Conservation (phyloP, 1,140 invertebrate genomes). For the Andricus grossulariae region DNA sequence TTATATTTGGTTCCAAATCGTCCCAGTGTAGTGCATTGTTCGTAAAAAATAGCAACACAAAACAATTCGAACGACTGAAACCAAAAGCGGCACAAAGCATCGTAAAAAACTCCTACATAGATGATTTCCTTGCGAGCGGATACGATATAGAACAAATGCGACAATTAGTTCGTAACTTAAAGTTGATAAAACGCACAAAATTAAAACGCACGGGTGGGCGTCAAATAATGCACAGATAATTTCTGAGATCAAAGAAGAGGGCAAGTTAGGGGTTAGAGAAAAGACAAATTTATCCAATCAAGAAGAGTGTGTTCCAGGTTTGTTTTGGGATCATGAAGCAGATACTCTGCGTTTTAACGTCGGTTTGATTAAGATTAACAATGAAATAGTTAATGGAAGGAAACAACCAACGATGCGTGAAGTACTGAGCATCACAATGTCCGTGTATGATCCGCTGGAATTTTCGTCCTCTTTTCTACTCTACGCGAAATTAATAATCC, state of each 20-base stretch:
- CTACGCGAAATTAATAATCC: too few species aligned
- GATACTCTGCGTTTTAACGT: neutral
- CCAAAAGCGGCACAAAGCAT: too few species aligned
- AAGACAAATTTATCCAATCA: neutral
- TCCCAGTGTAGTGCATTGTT: slow-evolving; percentile 56
- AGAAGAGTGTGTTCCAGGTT: neutral
- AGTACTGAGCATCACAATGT: slow-evolving; percentile 56
- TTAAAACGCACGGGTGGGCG: neutral
- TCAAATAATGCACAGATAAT: neutral
- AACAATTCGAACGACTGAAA: too few species aligned
- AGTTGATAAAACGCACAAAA: too few species aligned
- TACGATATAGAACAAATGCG: too few species aligned
- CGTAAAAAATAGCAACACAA: slow-evolving; percentile 34
- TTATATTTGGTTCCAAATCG: slow-evolving; percentile 63
- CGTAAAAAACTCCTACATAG: too few species aligned
- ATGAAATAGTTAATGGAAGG: neutral
- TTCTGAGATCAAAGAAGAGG: neutral
- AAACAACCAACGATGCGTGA: slow-evolving; percentile 55
- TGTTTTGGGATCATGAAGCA: neutral
- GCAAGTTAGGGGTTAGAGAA: neutral
- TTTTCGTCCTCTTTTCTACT: slow-evolving; percentile 63
- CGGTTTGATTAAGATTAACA: neutral
- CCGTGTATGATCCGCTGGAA: slow-evolving; percentile 68
- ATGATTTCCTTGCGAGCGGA: too few species aligned
- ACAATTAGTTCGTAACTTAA: too few species aligned